Evolutionary conservation across 2,888 invertebrate genomes (phyloP).

Genomic region (Folsomia manolachei): DNA sequence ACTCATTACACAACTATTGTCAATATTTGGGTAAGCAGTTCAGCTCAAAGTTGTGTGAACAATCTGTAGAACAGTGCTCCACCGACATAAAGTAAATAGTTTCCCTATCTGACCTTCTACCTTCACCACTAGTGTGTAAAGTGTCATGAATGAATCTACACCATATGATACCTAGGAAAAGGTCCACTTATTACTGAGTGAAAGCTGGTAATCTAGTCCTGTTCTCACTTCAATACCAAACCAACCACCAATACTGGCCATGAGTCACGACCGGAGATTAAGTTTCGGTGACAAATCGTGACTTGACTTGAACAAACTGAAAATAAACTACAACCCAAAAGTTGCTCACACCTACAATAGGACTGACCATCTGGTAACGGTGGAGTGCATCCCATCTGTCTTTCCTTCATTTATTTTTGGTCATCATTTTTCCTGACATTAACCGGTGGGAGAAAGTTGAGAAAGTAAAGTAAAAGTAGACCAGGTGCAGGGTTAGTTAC

Average conservation of each 20-base stretch:
- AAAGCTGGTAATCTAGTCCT: neutral
- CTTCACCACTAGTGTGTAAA: too few species aligned
- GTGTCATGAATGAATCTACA: neutral
- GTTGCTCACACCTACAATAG: too few species aligned
- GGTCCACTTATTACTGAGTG: neutral
- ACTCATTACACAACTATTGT: too few species aligned
- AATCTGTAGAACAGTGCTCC: too few species aligned
- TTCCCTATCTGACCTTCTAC: too few species aligned
- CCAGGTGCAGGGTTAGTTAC: too few species aligned
- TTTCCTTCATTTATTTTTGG: neutral
- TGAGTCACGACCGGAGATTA: conserved; percentile 9
- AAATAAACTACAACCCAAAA: too few species aligned
- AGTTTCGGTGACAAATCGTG: conserved; percentile 22
- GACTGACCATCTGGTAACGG: too few species aligned
- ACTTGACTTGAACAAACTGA: conserved; percentile 3
- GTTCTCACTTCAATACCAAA: neutral
- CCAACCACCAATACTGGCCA: neutral
- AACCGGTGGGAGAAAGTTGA: neutral
- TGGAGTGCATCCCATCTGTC: neutral
- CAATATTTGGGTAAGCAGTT: too few species aligned
- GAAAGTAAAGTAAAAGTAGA: neutral
- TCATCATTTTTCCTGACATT: neutral
- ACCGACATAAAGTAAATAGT: too few species aligned
- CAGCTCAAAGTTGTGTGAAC: too few species aligned
- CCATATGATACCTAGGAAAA: neutral